Conservation (phyloP, 2,888 invertebrate species). For the Amphimallon solstitiale region DNA sequence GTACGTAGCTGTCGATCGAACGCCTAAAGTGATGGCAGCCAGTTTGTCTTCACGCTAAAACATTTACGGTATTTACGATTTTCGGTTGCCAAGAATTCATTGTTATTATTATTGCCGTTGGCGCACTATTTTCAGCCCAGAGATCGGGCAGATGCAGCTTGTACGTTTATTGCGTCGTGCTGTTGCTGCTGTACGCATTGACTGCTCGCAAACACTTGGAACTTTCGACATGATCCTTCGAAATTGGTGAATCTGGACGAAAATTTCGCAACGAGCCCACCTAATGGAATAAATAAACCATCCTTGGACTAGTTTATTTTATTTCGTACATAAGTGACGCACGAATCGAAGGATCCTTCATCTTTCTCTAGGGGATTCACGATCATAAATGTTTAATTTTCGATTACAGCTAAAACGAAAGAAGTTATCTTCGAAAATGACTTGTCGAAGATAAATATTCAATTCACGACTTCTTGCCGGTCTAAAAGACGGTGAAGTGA, state of each 20-base stretch:
- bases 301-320: constrained; percentile 9
- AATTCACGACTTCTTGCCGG: constrained; percentile 10
- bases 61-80: constrained; percentile 31
- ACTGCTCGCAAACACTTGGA: not conserved
- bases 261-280: constrained; percentile 13
- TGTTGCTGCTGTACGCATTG: constrained; percentile 12
- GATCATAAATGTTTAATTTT: constrained; percentile 4
- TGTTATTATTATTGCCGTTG: constrained; percentile 27
- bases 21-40: constrained; percentile 1
- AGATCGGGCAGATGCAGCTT: constrained; percentile 17
- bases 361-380: not conserved
- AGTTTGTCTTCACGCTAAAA: constrained; percentile 19
- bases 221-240: not conserved
- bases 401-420: not conserved
- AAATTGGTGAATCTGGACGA: constrained; percentile 1
- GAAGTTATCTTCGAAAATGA: constrained; percentile 11
- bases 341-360: not conserved
- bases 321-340: not conserved
- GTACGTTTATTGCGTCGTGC: not conserved
- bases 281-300: constrained; percentile 13
- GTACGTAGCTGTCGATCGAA: not conserved
- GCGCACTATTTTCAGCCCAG: constrained; percentile 13
- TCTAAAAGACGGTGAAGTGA: constrained; percentile 21
- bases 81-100: constrained; percentile 32
- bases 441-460: constrained; percentile 20